Conservation (phyloP, 2,888 invertebrate species). For the Sinohyriopsis cumingii region DNA sequence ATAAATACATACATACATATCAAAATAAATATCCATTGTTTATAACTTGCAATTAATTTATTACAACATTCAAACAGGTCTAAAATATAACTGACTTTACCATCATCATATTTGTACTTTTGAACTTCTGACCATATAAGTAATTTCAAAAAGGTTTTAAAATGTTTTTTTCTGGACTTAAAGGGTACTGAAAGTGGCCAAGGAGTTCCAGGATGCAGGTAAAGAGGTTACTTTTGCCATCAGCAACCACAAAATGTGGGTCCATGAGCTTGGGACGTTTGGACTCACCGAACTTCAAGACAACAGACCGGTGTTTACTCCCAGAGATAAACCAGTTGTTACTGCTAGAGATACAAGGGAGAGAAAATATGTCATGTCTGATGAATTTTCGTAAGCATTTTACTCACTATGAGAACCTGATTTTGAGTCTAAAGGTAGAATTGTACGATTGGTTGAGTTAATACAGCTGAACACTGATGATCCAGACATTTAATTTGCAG, state of each 20-base stretch:
- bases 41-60: no score
- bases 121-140: not conserved
- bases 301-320: conserved; percentile 92
- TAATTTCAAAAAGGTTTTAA: not conserved
- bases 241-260: conserved; percentile 93
- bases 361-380: conserved; percentile 90
- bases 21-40: no score
- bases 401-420: not conserved
- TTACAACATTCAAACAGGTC: no score
- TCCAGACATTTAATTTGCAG: no score
- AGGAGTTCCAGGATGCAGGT: conserved; percentile 77
- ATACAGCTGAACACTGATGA: no score
- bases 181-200: conserved; percentile 90
- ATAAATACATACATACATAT: no score
- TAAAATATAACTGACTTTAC: no score
- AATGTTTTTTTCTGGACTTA: not conserved
- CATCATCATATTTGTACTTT: no score
- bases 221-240: conserved; percentile 86
- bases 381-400: conserved; percentile 86
- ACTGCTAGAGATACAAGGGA: conserved; percentile 58
- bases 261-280: conserved; percentile 93
- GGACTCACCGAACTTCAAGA: conserved; percentile 87
- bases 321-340: conserved; percentile 81
- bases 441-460: no score
- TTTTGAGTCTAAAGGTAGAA: no score